Evolutionary conservation across 2,797 vertebrate species (phyloP), one percentile per base, ranked within the genome.

Genomic region (Toxotes lorentzi): DNA sequence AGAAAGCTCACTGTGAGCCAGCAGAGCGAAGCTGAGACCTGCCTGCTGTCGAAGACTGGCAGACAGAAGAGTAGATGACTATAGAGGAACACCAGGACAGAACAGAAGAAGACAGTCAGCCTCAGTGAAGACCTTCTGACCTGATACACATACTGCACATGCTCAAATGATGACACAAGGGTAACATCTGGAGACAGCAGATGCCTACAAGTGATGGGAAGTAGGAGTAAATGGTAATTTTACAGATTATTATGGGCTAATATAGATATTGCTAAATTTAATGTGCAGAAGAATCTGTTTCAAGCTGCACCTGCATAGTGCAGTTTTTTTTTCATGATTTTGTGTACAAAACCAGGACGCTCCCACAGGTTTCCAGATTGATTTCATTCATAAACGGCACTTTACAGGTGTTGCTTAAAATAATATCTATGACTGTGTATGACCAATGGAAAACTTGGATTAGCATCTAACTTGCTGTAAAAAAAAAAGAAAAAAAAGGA

Each of bases 41-140:
- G 95, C 94, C 94, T 95, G 92, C 88, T 92, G 81, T 84, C 47
- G 89, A 91, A 81, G 94, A 92, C 85, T 47, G 94, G 93, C 84
- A 88, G 83, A 90, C 91, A 91, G 88, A 89, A 70, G 89, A 94
- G 85, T n/a, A 90, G 91, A 84, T 75, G 86, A 93, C 95, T 96
- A 91, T 27, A 85, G 79, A 88, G 78, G 88, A 85, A 84, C 72
- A 88, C 21, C 76, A 47, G 76, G 82, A 89, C 84, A 93, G 79
- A 87, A 83, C 73, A 93, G 78, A 93, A 82, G 76, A 92, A 30
- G 66, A 90, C 56, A 78, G 82, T 92, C 81, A 92, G 81, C 48
- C 78, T 73, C 70, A 43, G 11, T 24, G 80, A 77, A 72, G 56
- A 87, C 73, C 76, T 57, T 57, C 23, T 14, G 70, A 82, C 76